A percentile compares a stretch with the other conserved stretches of the same genome.
These are phyloP conservation scores for Limnephilus marmoratus DNA, from an alignment of 2,888 invertebrate species.

Conservation along the genomic window DNA sequence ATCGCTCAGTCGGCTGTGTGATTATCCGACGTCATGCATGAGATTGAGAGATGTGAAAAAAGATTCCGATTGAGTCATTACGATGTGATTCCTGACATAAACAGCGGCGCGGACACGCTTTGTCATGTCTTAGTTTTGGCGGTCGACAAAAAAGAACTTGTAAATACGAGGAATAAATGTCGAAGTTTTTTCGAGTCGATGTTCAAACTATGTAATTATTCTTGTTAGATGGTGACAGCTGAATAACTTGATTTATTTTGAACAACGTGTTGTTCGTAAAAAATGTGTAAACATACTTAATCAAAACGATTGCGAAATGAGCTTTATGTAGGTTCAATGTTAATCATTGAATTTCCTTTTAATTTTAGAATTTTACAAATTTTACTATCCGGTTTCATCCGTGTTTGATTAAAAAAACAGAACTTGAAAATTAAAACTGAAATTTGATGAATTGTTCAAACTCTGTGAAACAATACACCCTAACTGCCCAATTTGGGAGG, in stretches of 20 bases:
- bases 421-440: too few relatives aligned
- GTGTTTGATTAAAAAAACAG: too few relatives aligned
- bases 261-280: background rate
- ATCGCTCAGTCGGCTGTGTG: slow-evolving; percentile 2
- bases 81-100: background rate
- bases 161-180: background rate
- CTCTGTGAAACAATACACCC: too few relatives aligned
- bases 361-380: too few relatives aligned
- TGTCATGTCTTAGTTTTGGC: background rate
- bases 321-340: too few relatives aligned
- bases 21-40: background rate
- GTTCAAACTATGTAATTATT: background rate
- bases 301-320: background rate
- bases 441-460: too few relatives aligned
- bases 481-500: too few relatives aligned
- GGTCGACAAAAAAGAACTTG: background rate
- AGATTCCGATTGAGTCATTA: slow-evolving; percentile 2
- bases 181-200: background rate
- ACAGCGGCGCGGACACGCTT: background rate
- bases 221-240: background rate
- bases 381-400: too few relatives aligned
- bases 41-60: slow-evolving; percentile 3
- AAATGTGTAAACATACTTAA: background rate
- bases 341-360: too few relatives aligned
- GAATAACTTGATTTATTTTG: background rate